phyloP scores from a whole-genome alignment of 2,888 invertebrate species.

The Magallana nippona region DNA sequence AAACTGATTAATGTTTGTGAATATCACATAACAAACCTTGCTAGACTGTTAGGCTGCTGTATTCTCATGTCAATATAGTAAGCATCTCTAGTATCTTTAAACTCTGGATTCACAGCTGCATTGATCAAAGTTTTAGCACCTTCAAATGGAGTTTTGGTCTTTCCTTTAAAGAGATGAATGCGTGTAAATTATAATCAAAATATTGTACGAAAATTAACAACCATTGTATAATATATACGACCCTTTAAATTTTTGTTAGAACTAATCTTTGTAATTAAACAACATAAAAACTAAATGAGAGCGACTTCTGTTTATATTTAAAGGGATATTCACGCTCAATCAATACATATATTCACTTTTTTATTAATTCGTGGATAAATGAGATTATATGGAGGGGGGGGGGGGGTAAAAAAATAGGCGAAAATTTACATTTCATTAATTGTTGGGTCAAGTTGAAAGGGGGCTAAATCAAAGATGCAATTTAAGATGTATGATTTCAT shows the following conservation, averaged over 20 bases:
- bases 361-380: no score
- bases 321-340: no score
- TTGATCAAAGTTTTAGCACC: constrained; percentile 48
- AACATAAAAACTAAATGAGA: background rate
- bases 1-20: no score
- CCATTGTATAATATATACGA: no score
- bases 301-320: background rate
- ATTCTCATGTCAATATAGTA: constrained; percentile 45
- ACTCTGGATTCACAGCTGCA: constrained; percentile 48
- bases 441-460: no score
- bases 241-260: background rate
- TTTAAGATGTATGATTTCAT: no score
- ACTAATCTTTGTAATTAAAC: no score
- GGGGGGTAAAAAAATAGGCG: no score
- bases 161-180: constrained; percentile 21
- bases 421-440: no score
- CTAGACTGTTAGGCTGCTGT: background rate
- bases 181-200: background rate
- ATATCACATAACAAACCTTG: constrained; percentile 30
- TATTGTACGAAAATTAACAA: background rate
- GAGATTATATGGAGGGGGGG: no score
- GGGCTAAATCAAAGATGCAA: no score
- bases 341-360: no score
- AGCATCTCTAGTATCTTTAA: constrained; percentile 45
- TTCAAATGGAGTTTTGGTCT: constrained; percentile 43